Conservation (phyloP, 2,888 invertebrate genomes). For the Brachyptera risi region DNA sequence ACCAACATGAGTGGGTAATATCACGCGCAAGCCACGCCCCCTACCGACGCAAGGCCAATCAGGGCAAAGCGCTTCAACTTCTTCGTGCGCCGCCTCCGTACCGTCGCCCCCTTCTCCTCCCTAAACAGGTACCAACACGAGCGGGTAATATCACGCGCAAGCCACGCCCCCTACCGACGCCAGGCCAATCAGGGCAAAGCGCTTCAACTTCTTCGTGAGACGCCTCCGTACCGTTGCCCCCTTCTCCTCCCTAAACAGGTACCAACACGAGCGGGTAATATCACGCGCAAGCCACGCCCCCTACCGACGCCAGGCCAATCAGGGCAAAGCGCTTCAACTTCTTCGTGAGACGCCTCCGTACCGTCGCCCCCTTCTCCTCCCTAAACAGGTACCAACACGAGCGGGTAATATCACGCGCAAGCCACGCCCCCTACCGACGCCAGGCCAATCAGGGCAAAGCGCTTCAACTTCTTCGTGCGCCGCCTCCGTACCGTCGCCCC, state of each 20-base stretch:
- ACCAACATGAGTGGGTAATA: too few relatives aligned
- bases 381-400: too few relatives aligned
- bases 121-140: too few relatives aligned
- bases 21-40: too few relatives aligned
- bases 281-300: too few relatives aligned
- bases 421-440: slow-evolving; percentile 61
- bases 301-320: slow-evolving; percentile 60
- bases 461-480: slow-evolving; percentile 56
- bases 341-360: slow-evolving; percentile 47
- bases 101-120: slow-evolving; percentile 49
- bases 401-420: too few relatives aligned
- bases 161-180: slow-evolving; percentile 61
- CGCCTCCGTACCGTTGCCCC: slow-evolving; percentile 47
- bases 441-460: slow-evolving; percentile 58
- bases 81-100: slow-evolving; percentile 47
- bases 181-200: slow-evolving; percentile 58
- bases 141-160: too few relatives aligned
- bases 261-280: too few relatives aligned
- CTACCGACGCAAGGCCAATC: slow-evolving; percentile 60
- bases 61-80: slow-evolving; percentile 58
- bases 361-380: slow-evolving; percentile 49
- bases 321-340: slow-evolving; percentile 58
- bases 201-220: slow-evolving; percentile 53
- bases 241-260: slow-evolving; percentile 49
- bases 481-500: too few relatives aligned